Evolutionary conservation across 2,797 vertebrate species (phyloP), one percentile per base, ranked within the genome.

Genomic region (Kryptolebias ocellatus): DNA sequence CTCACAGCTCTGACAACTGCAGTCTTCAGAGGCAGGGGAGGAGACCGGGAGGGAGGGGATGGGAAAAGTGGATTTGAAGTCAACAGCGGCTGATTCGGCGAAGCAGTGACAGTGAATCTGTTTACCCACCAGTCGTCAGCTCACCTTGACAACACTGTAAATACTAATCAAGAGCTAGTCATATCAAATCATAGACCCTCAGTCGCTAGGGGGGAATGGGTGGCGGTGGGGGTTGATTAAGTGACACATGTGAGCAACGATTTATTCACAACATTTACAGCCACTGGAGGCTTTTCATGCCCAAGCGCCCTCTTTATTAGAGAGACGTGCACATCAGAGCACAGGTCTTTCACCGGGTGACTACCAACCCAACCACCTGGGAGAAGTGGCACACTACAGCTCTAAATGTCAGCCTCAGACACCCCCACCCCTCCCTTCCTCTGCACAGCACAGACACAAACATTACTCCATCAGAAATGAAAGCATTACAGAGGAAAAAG

Each of bases 111-210:
- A 80, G 78, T 39, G 54, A 79, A 64, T 79, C 77, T 75, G 76
- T 85, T 88, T 83, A 75, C 73, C 61, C 60, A 76, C 83, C 81
- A 79, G 77, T 64, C 69, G 67, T 73, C 78, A 64, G 28, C 62
- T 81, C 78, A 80, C 80, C 67, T 81, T 72, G 80, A 85, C 74
- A 85, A 79, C 75, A 63, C 66, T 67, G 84, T 87, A 84, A 91
- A 90, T 79, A 82, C 70, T 67, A 85, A 87, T 89, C 80, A 86
- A 70, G 73, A 63, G 47, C 54, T 52, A 76, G 83, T 81, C 70
- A 76, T 81, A 64, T 79, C 67, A 85, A 84, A 87, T 90, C 83
- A 88, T 55, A 70, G 69, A 62, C 60, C 63, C 67, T 29, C 64
- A 67, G 77, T 53, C 4, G 53, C 34, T 4, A 49, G n/a, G 53